Percentiles rank a stretch among this genome's conserved stretches.
Conservation (phyloP, 2,113 vertebrate species). For the Pterocles gutturalis region DNA sequence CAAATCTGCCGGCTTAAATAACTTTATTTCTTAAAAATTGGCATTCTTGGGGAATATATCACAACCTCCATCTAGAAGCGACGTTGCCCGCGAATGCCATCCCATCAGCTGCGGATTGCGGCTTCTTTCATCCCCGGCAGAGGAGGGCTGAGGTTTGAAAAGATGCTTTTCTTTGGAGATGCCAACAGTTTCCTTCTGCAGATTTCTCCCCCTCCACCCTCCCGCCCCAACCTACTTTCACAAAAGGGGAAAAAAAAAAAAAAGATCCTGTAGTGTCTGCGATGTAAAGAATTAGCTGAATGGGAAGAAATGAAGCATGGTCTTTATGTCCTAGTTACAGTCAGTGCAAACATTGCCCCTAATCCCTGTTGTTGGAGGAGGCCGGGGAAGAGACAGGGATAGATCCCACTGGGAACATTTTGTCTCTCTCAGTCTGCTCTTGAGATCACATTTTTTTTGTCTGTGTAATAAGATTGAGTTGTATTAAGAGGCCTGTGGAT, state of each 20-base stretch:
- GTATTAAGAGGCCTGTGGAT: slow-evolving; percentile 26
- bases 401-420: slow-evolving; percentile 59
- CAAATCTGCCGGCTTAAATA: not conserved
- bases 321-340: slow-evolving; percentile 67
- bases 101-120: not conserved
- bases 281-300: slow-evolving; percentile 70
- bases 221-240: not conserved
- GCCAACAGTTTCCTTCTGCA: slow-evolving; percentile 32
- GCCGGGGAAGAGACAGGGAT: not conserved
- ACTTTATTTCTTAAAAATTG: not conserved
- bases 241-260: not conserved
- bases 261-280: slow-evolving; percentile 51
- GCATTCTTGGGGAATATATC: not conserved
- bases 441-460: slow-evolving; percentile 10
- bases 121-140: not conserved
- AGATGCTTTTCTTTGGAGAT: slow-evolving; percentile 25
- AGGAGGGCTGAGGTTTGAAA: not conserved
- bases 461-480: slow-evolving; percentile 34
- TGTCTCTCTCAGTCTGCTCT: slow-evolving; percentile 54
- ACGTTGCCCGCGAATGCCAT: not conserved
- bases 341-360: slow-evolving; percentile 59
- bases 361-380: slow-evolving; percentile 54
- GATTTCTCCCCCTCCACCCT: slow-evolving; percentile 15
- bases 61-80: not conserved
- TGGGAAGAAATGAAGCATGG: slow-evolving; percentile 65